A percentile compares a stretch with the other conserved stretches of the same genome.
Evolutionary conservation across 2,888 invertebrate species (phyloP).

Genomic region (Notodonta dromedarius): DNA sequence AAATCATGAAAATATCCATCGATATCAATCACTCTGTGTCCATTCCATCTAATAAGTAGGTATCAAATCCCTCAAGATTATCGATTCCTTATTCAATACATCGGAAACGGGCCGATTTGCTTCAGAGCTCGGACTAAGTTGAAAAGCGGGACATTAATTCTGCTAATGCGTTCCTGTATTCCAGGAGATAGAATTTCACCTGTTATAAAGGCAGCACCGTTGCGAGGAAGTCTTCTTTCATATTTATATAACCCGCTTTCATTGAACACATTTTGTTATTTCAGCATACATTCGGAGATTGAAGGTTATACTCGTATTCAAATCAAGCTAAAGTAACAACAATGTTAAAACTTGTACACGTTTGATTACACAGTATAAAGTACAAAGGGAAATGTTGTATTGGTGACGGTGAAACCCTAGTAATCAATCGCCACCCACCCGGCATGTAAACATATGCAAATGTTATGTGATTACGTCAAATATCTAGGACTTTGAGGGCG

Average conservation of each 20-base stretch:
- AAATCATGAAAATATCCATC: neutral
- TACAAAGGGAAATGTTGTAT: neutral
- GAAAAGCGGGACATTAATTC: conserved; percentile 63
- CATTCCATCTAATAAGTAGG: conserved; percentile 32
- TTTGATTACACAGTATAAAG: neutral
- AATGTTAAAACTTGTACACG: neutral
- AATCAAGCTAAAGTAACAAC: neutral
- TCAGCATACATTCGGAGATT: neutral
- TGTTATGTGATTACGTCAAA: no score
- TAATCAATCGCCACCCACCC: no score
- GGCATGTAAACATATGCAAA: no score
- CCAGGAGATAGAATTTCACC: conserved; percentile 39
- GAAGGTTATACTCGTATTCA: neutral
- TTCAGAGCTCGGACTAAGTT: conserved; percentile 43
- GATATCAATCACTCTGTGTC: conserved; percentile 18
- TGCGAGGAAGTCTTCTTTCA: conserved; percentile 19
- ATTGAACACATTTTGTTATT: conserved; percentile 4
- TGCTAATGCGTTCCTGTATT: conserved; percentile 56
- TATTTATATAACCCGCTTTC: conserved; percentile 17
- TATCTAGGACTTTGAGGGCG: no score
- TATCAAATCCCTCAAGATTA: conserved; percentile 32
- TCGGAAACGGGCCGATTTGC: conserved; percentile 47
- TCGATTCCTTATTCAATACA: conserved; percentile 37
- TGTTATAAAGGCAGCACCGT: conserved; percentile 20
- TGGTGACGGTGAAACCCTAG: no score